Percentiles rank a stretch among this genome's conserved stretches.
Conservation (phyloP, 2,113 vertebrate species). For the Tragelaphus scriptus region DNA sequence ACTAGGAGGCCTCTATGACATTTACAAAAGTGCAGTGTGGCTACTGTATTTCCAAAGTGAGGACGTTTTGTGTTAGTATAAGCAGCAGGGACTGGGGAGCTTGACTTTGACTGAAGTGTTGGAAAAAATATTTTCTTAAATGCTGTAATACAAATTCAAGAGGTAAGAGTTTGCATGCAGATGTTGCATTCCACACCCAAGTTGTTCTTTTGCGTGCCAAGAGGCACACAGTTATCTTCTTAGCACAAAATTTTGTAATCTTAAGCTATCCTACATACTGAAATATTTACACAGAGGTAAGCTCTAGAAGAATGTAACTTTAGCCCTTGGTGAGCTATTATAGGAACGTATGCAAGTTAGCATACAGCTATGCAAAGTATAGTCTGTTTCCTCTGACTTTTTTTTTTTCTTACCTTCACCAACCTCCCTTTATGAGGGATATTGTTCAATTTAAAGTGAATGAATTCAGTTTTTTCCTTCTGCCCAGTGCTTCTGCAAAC, state of each 20-base stretch:
- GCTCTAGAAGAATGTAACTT: not conserved
- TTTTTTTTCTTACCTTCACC: not conserved
- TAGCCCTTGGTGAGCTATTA: not conserved
- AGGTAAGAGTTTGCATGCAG: not conserved
- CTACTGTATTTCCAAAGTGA: not conserved
- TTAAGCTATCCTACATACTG: not conserved
- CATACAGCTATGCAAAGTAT: not conserved
- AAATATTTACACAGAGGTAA: constrained; percentile 20
- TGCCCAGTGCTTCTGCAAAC: not conserved
- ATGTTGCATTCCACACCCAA: constrained; percentile 9
- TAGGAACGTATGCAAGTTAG: constrained; percentile 2
- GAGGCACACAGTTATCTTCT: not conserved
- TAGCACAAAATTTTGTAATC: constrained; percentile 20
- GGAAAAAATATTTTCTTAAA: constrained; percentile 2
- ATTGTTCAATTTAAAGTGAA: not conserved
- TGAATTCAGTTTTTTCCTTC: not conserved
- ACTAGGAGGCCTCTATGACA: not conserved
- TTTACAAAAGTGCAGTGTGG: not conserved
- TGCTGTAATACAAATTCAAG: not conserved
- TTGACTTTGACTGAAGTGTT: not conserved
- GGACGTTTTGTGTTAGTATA: not conserved
- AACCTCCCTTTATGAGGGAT: not conserved
- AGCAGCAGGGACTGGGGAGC: not conserved
- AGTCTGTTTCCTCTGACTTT: not conserved
- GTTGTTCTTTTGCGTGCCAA: not conserved